Percentiles rank a stretch among this genome's conserved stretches.
Conservation (phyloP, 35 echinoderm and acorn worm genomes). For the Diadema setosum region DNA sequence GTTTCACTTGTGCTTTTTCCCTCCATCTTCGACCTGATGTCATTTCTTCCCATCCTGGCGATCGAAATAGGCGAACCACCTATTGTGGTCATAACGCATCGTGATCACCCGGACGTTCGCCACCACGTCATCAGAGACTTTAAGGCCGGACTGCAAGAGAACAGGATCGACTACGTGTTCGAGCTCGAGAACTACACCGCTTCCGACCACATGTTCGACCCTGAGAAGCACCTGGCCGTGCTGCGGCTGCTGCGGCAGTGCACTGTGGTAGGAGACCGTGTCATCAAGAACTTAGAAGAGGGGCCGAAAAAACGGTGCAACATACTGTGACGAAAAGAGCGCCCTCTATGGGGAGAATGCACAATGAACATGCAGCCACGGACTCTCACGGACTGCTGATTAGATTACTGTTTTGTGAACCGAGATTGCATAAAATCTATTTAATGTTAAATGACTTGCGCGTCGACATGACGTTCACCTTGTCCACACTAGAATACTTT, state of each 20-base stretch:
- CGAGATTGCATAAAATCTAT: no score
- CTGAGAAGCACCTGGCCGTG: background rate
- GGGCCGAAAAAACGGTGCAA: background rate
- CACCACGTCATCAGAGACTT: background rate
- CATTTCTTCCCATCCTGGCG: no score
- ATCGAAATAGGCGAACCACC: background rate
- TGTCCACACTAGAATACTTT: no score
- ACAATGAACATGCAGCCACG: no score
- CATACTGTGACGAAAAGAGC: background rate
- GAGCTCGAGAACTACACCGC: conserved; percentile 10
- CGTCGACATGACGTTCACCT: no score
- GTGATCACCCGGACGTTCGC: background rate
- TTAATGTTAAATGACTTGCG: no score
- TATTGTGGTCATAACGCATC: background rate
- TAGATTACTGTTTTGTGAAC: no score
- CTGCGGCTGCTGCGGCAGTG: background rate
- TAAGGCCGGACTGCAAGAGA: background rate
- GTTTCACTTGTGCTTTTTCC: no score
- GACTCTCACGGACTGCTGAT: no score
- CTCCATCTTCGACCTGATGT: no score
- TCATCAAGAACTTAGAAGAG: background rate
- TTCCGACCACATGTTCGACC: background rate
- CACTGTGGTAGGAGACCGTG: background rate
- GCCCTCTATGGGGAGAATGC: no score
- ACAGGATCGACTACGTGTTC: background rate